Evolutionary conservation across 2,797 vertebrate species (phyloP), one percentile per base, ranked within the genome.

Genomic region (Hyperoplus immaculatus): DNA sequence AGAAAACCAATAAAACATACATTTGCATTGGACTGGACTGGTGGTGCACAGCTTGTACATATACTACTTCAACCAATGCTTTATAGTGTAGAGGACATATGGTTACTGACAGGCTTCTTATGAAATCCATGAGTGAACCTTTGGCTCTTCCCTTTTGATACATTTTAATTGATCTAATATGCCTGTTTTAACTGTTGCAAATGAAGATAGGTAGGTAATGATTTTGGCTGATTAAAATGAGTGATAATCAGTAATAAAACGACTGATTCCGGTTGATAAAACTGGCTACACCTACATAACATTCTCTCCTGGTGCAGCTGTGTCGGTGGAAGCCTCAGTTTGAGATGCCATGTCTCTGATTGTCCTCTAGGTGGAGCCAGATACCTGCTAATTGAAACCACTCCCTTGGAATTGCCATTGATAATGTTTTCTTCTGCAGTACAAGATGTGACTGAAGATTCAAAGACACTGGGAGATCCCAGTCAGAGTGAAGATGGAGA

Each of bases 371-470:
- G 75, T 84, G 92, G 94, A 43, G 83, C 69, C 89, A 94, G 56
- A 94, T 80, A 73, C 82, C 43, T 55, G 53, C 66, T 4, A 64
- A 87, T 64, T 5, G 53, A 65, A 58, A 14, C 10, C 3, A 50
- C 18, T 29, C 29, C 9, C 18, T 56, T 43, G 16, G 1, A 15
- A 0, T 68, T 8, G 64, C 59, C 15, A 4, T 36, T 9, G 1
- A 47, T 62, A 43, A 6, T 38, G 16, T 59, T 55, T 64, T 2
- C 2, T 84, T 81, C 81, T 29, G 29, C 78, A 94, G 94, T 80
- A 0, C 91, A 91, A 90, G 94, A 95, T 45, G n/a, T 88, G 70
- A 90, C 88, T 7, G 94, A 94, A 41, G 92, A 93, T 45, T 82
- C 72, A 0, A 94, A 94, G 42, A 78, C 87, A 0, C 59, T 14